Evolutionary conservation across 2,113 vertebrate species (phyloP), one percentile per base, ranked within the genome.

Genomic region (Petroica traversi): DNA sequence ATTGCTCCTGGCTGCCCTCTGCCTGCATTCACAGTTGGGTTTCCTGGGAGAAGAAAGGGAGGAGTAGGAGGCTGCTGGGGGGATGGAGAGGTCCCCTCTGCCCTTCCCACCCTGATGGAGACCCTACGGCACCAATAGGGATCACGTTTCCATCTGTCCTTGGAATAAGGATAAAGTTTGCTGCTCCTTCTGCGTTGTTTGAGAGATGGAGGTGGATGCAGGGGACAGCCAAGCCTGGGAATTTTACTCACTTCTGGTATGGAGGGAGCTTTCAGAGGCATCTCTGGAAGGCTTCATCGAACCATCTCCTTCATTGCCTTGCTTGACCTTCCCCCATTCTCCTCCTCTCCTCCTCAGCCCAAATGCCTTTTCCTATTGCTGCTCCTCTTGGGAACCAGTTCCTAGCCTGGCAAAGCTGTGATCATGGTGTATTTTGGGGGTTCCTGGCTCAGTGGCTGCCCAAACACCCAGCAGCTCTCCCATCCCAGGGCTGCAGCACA

Each of bases 1-100:
- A 0, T 14, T 9, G 15, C n/a, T 78, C 61, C 73, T 38, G 41
- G 9, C 33, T 80, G 20, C 15, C 8, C 2, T 6, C 18, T 38
- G 31, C 58, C 83, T 66, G 49, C 7, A 3, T 12, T 16, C 12
- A 7, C 14, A 58, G 4, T 6, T 34, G 33, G 8, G 14, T 3
- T 52, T 51, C 29, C 22, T 25, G 10, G n/a, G 19, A 84, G 67
- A 46, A 24, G 28, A 31, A 63, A 17, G 17, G 25, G 31, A 83
- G 49, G 19, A 45, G 19, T 1, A 4, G 4, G 34, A 15, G 15
- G 51, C 9, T 3, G 2, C 2, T 1, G 6, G 14, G 6, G 17
- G 34, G 8, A 22, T 31, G 46, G 57, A 69, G 29, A 31, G 3
- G 3, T 38, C 15, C 12, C 15, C 29, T 52, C 51, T 31, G 41